These are phyloP conservation scores for Cryptoblepharus egeriae DNA, from an alignment of 2,797 vertebrate species.

Conservation along the genomic window DNA sequence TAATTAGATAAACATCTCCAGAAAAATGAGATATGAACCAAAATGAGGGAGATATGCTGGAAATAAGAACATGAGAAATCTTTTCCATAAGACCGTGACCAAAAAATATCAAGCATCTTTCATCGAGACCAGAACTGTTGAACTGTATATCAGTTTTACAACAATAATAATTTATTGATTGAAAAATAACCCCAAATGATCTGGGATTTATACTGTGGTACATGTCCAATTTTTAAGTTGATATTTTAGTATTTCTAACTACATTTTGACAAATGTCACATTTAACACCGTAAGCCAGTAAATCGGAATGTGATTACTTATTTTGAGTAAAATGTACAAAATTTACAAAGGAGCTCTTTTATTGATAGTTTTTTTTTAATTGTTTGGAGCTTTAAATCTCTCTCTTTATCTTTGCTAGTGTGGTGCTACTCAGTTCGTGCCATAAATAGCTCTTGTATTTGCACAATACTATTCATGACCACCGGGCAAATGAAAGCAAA, in stretches of 20 bases:
- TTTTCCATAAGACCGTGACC: neutral
- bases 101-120: conserved; percentile 2
- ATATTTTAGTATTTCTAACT: conserved; percentile 19
- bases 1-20: neutral
- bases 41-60: conserved; percentile 2
- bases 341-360: conserved; percentile 3
- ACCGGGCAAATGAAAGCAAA: conserved; percentile 31
- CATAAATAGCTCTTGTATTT: conserved; percentile 36
- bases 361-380: neutral
- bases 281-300: conserved; percentile 16
- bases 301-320: conserved; percentile 15
- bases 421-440: conserved; percentile 35
- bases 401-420: conserved; percentile 28
- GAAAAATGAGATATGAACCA: neutral
- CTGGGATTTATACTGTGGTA: conserved; percentile 10
- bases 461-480: neutral
- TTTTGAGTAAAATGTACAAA: neutral
- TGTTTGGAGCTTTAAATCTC: conserved; percentile 18
- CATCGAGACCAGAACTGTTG: conserved; percentile 1
- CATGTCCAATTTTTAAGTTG: neutral
- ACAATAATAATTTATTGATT: conserved; percentile 35
- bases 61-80: conserved; percentile 3
- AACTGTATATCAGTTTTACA: neutral
- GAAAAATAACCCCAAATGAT: neutral
- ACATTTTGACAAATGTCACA: conserved; percentile 16